Conservation (phyloP, 2,113 vertebrate species). For the Leiothrix lutea region DNA sequence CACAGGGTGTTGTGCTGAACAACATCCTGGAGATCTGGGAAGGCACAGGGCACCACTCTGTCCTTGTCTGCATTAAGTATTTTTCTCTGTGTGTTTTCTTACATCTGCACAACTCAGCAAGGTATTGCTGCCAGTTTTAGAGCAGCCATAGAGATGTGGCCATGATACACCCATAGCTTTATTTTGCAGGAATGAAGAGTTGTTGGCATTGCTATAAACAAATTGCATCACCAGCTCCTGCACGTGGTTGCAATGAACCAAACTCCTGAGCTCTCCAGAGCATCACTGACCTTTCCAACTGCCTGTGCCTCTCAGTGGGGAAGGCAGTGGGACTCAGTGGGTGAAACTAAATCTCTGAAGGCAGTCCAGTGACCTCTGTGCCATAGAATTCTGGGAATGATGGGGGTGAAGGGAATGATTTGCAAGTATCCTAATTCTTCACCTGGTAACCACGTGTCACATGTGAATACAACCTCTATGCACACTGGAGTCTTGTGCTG, state of each 20-base stretch:
- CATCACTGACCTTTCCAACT: background rate
- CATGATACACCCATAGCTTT: background rate
- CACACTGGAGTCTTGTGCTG: background rate
- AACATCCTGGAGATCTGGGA: background rate
- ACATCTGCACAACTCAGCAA: background rate
- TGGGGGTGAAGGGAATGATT: background rate
- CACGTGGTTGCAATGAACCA: background rate
- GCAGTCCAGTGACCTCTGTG: background rate
- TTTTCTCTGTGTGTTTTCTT: background rate
- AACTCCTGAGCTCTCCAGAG: background rate
- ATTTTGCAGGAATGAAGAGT: background rate
- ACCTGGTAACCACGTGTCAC: background rate
- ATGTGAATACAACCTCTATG: background rate
- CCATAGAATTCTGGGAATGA: background rate
- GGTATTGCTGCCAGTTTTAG: background rate
- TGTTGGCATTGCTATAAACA: background rate
- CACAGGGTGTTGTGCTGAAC: background rate
- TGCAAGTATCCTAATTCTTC: background rate
- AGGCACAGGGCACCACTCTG: fast-evolving
- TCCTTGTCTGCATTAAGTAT: background rate
- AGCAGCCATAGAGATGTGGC: background rate
- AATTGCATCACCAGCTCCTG: background rate
- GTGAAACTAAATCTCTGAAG: background rate
- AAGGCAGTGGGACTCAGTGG: background rate
- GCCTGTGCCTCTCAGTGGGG: background rate